Evolutionary conservation across 2,113 vertebrate genomes (phyloP).

Genomic region (Labeo catla): DNA sequence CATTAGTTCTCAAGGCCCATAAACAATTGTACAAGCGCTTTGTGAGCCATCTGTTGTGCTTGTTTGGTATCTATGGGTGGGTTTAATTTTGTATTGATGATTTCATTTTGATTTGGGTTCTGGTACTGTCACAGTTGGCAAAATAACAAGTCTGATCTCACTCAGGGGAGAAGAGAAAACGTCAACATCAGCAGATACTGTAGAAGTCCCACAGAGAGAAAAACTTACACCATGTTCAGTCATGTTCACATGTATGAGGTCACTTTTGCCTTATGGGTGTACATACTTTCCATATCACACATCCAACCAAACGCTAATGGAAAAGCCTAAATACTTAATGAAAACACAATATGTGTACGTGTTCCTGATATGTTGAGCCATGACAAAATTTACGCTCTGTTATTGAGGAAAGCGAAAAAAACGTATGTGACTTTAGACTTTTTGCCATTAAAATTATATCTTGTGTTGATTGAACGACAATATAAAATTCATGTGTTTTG

Average conservation of each 20-base stretch:
- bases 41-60: conserved; percentile 43
- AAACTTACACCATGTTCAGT: neutral
- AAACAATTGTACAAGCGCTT: conserved; percentile 35
- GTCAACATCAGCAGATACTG: neutral
- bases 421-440: no score
- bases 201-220: neutral
- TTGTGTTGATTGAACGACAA: neutral
- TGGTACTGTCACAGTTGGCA: conserved; percentile 5
- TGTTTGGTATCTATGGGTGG: conserved; percentile 33
- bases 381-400: no score
- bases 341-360: neutral
- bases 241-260: neutral
- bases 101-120: conserved; percentile 28
- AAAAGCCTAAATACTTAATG: neutral
- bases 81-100: conserved; percentile 26
- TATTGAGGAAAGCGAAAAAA: no score
- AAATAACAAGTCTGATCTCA: neutral
- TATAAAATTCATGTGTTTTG: neutral
- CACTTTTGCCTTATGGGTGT: conserved; percentile 4
- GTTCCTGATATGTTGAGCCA: no score
- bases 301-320: neutral
- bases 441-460: no score
- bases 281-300: neutral
- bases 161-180: neutral
- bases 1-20: conserved; percentile 34